Evolutionary conservation across 2,113 vertebrate genomes (phyloP).

Genomic region (Rhineura floridana): DNA sequence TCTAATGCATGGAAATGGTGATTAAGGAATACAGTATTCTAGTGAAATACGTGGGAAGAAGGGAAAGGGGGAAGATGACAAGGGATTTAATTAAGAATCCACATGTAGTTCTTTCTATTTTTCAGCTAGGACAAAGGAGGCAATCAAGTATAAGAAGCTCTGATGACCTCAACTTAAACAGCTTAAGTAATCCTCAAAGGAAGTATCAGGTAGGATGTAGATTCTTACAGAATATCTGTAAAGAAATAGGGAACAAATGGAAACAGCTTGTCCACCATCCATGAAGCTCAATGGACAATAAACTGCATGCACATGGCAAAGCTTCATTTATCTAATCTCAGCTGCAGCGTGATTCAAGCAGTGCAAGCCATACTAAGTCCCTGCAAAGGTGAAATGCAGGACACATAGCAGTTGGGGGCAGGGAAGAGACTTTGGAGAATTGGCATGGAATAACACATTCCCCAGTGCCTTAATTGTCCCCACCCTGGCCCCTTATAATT

Average conservation of each 20-base stretch:
- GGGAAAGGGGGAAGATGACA: too few relatives aligned
- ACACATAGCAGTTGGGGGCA: not conserved
- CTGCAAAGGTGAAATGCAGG: not conserved
- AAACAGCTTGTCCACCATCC: not conserved
- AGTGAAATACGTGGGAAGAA: not conserved
- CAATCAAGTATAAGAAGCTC: constrained; percentile 78
- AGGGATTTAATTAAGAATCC: not conserved
- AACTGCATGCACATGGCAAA: not conserved
- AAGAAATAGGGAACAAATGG: not conserved
- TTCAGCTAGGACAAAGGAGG: constrained; percentile 82
- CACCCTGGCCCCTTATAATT: not conserved
- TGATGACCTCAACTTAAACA: constrained; percentile 79
- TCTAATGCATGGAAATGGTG: not conserved
- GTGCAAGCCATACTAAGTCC: not conserved
- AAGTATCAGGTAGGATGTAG: constrained; percentile 85
- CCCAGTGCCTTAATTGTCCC: not conserved
- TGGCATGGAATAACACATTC: not conserved
- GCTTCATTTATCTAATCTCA: not conserved
- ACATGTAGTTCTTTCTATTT: constrained; percentile 37
- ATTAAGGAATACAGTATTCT: not conserved
- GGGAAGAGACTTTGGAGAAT: not conserved
- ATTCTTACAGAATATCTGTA: not conserved
- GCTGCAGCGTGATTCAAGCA: not conserved
- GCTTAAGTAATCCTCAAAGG: constrained; percentile 79
- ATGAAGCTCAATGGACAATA: not conserved